These are phyloP conservation scores for Penaeus indicus DNA, from an alignment of 1,140 invertebrate species.

Conservation along the genomic window DNA sequence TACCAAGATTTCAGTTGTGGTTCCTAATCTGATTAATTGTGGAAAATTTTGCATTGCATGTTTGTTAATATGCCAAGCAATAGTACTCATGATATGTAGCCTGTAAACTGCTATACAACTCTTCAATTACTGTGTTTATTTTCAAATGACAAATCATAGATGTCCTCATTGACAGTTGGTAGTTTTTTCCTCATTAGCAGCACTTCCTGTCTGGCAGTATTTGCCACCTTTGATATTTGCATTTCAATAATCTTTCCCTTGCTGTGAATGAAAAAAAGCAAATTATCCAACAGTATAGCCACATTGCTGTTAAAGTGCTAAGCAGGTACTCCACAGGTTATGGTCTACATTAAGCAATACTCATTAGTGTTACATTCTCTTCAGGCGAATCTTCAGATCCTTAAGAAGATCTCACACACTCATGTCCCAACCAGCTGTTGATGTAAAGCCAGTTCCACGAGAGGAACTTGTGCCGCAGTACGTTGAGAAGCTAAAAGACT, in stretches of 20 bases:
- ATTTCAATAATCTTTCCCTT: not conserved
- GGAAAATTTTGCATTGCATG: no score
- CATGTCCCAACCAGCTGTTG: constrained; percentile 79
- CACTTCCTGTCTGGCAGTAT: not conserved
- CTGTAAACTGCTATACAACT: no score
- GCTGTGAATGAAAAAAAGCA: not conserved
- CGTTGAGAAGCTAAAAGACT: constrained; percentile 84
- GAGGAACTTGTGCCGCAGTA: constrained; percentile 81
- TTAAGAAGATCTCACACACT: constrained; percentile 77
- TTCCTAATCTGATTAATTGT: no score
- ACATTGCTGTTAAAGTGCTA: not conserved
- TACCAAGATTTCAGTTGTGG: no score
- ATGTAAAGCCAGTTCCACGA: constrained; percentile 84
- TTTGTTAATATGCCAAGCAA: not conserved
- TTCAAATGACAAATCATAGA: no score
- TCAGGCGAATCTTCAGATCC: constrained; percentile 71
- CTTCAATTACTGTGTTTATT: no score
- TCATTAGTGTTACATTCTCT: constrained; percentile 26
- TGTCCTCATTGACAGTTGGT: not conserved
- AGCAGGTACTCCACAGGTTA: no score
- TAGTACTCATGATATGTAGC: not conserved
- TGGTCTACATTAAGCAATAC: not conserved
- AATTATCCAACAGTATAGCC: not conserved
- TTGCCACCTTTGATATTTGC: not conserved
- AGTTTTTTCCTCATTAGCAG: not conserved